These are phyloP conservation scores for Teleiodes luculella DNA, from an alignment of 2,888 invertebrate species.

Conservation along the genomic window DNA sequence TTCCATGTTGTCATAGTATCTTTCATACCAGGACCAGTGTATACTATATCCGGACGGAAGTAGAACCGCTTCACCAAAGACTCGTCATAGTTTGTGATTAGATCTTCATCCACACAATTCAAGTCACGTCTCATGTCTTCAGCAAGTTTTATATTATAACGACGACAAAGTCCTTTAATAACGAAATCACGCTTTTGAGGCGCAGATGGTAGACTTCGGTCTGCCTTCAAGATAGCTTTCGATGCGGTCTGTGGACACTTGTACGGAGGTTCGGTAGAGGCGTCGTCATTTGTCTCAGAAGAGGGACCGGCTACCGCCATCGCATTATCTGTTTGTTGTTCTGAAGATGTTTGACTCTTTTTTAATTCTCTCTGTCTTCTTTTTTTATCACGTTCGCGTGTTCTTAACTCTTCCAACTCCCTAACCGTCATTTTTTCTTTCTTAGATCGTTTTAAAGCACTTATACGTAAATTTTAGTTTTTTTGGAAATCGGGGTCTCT, in stretches of 20 bases:
- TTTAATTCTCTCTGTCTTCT: not conserved
- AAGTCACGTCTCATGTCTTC: not conserved
- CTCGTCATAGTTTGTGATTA: not conserved
- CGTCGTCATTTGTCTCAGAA: not conserved
- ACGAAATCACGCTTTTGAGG: not conserved
- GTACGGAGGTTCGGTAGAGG: not conserved
- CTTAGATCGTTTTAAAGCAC: not conserved
- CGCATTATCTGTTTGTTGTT: not conserved
- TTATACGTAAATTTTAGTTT: too few species aligned
- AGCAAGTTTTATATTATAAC: not conserved
- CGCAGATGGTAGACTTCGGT: not conserved
- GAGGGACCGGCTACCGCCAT: not conserved
- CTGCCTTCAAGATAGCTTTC: not conserved
- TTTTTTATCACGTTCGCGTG: not conserved
- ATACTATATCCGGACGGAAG: slow-evolving; percentile 3
- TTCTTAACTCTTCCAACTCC: not conserved
- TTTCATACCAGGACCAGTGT: slow-evolving; percentile 3
- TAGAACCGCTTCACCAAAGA: not conserved
- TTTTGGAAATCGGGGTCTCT: too few species aligned
- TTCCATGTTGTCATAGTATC: slow-evolving; percentile 3
- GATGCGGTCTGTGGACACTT: not conserved
- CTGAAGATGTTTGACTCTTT: not conserved
- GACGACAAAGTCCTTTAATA: slow-evolving; percentile 2
- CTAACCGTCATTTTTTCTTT: not conserved
- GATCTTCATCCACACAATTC: not conserved